phyloP scores from a whole-genome alignment of 1,140 invertebrate genomes.

The Polypedilum vanderplanki region DNA sequence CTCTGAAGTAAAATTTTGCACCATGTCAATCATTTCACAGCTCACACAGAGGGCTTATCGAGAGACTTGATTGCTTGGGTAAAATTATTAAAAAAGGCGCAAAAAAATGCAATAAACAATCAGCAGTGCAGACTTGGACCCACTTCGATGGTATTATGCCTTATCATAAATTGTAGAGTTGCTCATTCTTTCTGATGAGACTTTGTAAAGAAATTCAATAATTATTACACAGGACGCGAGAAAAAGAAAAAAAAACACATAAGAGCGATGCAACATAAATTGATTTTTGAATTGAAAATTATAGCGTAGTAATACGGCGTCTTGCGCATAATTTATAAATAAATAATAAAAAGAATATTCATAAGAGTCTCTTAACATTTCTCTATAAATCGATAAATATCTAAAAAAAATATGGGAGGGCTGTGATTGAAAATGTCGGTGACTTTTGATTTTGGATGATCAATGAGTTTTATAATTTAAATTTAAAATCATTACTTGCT shows the following conservation, averaged over 20 bases:
- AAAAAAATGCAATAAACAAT: neutral
- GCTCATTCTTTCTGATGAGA: too few species aligned
- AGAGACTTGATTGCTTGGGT: neutral
- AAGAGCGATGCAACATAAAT: neutral
- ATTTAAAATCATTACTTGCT: neutral
- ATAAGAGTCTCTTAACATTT: too few species aligned
- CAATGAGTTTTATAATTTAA: too few species aligned
- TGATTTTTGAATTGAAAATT: slow-evolving; percentile 14
- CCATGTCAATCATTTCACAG: slow-evolving; percentile 25
- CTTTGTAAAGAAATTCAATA: neutral
- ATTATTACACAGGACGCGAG: neutral
- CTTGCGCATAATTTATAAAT: neutral
- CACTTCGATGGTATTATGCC: too few species aligned
- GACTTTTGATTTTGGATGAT: neutral
- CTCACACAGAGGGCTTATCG: slow-evolving; percentile 10
- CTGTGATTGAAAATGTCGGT: neutral
- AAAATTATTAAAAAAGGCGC: neutral
- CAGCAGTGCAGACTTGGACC: neutral
- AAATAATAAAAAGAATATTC: neutral
- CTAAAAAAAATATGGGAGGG: neutral
- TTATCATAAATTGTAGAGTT: too few species aligned
- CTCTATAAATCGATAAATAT: neutral
- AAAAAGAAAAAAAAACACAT: neutral
- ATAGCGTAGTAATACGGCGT: neutral
- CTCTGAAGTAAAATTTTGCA: neutral